Evolutionary conservation across 2,888 invertebrate species (phyloP).

Genomic region (Tanytarsus gracilentus): DNA sequence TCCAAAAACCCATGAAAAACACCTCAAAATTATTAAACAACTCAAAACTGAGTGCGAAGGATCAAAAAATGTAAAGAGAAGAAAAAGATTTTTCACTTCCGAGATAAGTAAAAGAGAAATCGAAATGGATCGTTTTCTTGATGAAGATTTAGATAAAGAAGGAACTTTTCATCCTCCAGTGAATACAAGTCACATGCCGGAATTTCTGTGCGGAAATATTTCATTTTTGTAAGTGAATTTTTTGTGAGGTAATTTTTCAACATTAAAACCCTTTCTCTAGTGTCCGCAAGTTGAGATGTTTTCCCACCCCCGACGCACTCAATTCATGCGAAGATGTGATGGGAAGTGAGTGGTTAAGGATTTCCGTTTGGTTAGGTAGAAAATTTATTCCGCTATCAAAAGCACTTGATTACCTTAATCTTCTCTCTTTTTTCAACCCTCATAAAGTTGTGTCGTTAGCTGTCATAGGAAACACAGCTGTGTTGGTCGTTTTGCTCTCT

Average conservation of each 20-base stretch:
- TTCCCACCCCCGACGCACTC: conserved; percentile 66
- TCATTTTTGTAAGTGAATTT: too few relatives aligned
- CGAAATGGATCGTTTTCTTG: too few relatives aligned
- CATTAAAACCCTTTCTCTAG: too few relatives aligned
- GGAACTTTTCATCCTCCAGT: too few relatives aligned
- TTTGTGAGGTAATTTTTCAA: too few relatives aligned
- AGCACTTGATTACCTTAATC: too few relatives aligned
- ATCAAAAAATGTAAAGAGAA: background rate
- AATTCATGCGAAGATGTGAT: conserved; percentile 88
- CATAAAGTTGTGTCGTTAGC: conserved; percentile 72
- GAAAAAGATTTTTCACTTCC: background rate
- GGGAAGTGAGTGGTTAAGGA: conserved; percentile 68
- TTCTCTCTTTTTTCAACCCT: background rate
- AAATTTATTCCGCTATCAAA: too few relatives aligned
- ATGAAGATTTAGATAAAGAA: background rate
- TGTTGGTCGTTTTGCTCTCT: conserved; percentile 64
- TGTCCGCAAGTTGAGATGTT: conserved; percentile 52
- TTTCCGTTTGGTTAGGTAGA: conserved; percentile 65
- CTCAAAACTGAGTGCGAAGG: conserved; percentile 44
- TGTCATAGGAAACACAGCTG: conserved; percentile 73
- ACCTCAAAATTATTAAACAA: conserved; percentile 48
- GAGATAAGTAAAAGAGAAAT: too few relatives aligned
- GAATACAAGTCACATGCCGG: background rate
- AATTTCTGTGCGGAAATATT: too few relatives aligned
- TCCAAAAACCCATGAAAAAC: conserved; percentile 56